A percentile compares a stretch with the other conserved stretches of the same genome.
These are phyloP conservation scores for Tupiocoris notatus DNA, from an alignment of 2,888 invertebrate genomes.

Conservation along the genomic window DNA sequence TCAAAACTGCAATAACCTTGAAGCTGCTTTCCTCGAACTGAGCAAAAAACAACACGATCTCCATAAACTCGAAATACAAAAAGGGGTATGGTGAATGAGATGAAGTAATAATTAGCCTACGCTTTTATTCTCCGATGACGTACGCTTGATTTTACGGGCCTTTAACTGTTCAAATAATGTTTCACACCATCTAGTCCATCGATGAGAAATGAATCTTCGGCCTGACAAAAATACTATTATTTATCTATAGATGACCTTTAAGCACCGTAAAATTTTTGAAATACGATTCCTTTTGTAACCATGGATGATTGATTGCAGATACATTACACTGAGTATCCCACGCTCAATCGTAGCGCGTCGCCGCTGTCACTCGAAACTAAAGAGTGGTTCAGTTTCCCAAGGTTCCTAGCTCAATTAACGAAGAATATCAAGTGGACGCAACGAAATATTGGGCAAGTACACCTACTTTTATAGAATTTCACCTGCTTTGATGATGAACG, in stretches of 20 bases:
- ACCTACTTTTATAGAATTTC: not conserved
- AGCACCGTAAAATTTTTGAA: not conserved
- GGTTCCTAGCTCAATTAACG: conserved; percentile 50
- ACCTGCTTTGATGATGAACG: not conserved
- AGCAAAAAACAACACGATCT: conserved; percentile 56
- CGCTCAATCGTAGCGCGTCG: conserved; percentile 20
- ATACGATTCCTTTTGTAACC: not conserved
- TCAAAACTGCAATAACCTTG: conserved; percentile 53
- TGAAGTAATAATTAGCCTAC: no score
- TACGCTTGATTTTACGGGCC: no score
- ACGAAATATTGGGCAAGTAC: conserved; percentile 50
- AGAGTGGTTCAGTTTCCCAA: conserved; percentile 42
- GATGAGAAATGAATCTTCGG: no score
- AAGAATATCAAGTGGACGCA: conserved; percentile 51
- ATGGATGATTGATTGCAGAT: conserved; percentile 13
- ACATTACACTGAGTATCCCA: conserved; percentile 28
- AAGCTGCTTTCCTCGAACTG: conserved; percentile 58
- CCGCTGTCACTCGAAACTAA: conserved; percentile 31
- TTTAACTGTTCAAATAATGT: not conserved
- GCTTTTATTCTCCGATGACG: no score
- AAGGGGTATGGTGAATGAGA: conserved; percentile 18
- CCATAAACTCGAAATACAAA: conserved; percentile 33
- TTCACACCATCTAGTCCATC: no score
- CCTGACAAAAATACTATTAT: no score
- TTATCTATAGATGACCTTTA: no score